Conservation (phyloP, 2,888 invertebrate species). For the Mystacides longicornis region DNA sequence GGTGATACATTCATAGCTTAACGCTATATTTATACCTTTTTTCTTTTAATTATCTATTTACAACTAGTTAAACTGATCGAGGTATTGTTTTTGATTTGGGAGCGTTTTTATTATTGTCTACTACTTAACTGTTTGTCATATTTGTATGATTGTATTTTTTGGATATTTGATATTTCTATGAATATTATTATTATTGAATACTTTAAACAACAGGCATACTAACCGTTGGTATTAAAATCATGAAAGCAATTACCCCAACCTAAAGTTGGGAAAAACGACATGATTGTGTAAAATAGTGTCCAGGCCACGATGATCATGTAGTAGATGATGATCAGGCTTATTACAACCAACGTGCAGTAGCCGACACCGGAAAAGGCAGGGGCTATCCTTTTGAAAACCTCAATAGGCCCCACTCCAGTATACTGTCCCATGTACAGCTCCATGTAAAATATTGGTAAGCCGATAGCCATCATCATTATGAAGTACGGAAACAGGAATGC, state of each 20-base stretch:
- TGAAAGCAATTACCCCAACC: constrained; percentile 65
- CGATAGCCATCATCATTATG: constrained; percentile 66
- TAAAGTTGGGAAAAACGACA: constrained; percentile 56
- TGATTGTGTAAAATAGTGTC: constrained; percentile 67
- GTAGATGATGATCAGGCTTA: constrained; percentile 65
- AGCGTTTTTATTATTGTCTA: too few species aligned
- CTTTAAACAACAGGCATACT: too few species aligned
- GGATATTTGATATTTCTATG: too few species aligned
- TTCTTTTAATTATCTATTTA: too few species aligned
- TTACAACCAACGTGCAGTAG: constrained; percentile 61
- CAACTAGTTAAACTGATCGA: too few species aligned
- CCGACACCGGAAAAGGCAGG: constrained; percentile 58
- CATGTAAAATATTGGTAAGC: constrained; percentile 72
- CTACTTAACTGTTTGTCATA: too few species aligned
- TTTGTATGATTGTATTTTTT: too few species aligned
- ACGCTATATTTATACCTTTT: too few species aligned
- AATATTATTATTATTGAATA: too few species aligned
- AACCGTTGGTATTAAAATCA: constrained; percentile 52
- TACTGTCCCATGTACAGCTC: constrained; percentile 76
- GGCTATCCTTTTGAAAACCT: constrained; percentile 54
- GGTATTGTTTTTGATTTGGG: too few species aligned
- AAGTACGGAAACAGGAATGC: constrained; percentile 69
- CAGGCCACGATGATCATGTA: constrained; percentile 77
- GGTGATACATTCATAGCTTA: too few species aligned
- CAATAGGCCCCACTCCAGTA: constrained; percentile 63